Evolutionary conservation across 2,797 vertebrate species (phyloP).

Genomic region (Myripristis jacobus): DNA sequence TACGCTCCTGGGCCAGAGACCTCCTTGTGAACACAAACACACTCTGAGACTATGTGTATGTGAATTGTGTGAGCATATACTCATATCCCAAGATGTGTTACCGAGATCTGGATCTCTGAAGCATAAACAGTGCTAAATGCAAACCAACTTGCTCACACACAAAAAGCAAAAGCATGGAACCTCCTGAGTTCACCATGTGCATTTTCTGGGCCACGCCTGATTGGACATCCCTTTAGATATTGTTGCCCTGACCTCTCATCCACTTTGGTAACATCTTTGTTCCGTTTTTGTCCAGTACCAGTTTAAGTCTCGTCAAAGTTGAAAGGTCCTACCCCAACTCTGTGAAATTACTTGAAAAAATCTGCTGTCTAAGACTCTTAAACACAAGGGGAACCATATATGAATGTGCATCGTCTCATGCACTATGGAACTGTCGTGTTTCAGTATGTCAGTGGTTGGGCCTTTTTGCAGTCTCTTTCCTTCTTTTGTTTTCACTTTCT

Average conservation of each 20-base stretch:
- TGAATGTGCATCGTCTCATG: conserved; percentile 33
- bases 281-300: conserved; percentile 22
- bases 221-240: conserved; percentile 60
- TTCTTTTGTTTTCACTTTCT: conserved; percentile 41
- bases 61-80: conserved; percentile 23
- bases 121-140: conserved; percentile 13
- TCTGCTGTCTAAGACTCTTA: conserved; percentile 15
- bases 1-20: conserved; percentile 90
- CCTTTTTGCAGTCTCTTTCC: conserved; percentile 47
- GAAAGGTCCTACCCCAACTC: conserved; percentile 36
- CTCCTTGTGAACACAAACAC: conserved; percentile 82
- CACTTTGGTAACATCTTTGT: conserved; percentile 30
- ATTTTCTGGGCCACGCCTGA: conserved; percentile 66
- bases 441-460: conserved; percentile 26
- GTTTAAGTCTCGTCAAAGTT: conserved; percentile 40
- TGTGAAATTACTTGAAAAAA: conserved; percentile 55
- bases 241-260: conserved; percentile 38
- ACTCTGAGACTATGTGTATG: conserved; percentile 28
- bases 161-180: conserved; percentile 42
- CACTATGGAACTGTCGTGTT: conserved; percentile 41
- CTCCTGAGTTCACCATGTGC: conserved; percentile 71
- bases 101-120: conserved; percentile 46
- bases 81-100: conserved; percentile 11
- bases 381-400: conserved; percentile 47
- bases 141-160: conserved; percentile 37